phyloP scores from a whole-genome alignment of 2,797 vertebrate genomes.

The Sternarchorhynchus goeldii region DNA sequence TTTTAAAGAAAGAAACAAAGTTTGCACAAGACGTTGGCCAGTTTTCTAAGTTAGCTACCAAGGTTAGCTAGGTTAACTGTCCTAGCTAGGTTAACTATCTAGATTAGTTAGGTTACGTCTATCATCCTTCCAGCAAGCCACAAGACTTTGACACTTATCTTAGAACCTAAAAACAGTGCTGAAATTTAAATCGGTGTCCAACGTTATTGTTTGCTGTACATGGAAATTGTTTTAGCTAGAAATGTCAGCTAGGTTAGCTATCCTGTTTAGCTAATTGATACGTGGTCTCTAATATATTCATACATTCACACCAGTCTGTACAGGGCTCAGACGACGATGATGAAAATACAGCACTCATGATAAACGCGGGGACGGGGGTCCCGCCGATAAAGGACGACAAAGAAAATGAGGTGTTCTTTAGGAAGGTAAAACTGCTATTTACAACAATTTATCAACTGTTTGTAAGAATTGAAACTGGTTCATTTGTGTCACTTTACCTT shows the following conservation, averaged over 20 bases:
- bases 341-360: slow-evolving; percentile 69
- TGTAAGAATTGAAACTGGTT: background rate
- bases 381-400: slow-evolving; percentile 74
- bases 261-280: background rate
- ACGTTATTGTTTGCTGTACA: background rate
- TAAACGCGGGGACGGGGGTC: slow-evolving; percentile 62
- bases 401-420: slow-evolving; percentile 78
- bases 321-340: slow-evolving; percentile 75
- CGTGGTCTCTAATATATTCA: background rate
- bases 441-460: background rate
- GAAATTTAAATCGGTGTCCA: too few relatives aligned
- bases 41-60: too few relatives aligned
- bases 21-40: too few relatives aligned
- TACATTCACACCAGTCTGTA: slow-evolving; percentile 55
- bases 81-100: too few relatives aligned
- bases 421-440: slow-evolving; percentile 65
- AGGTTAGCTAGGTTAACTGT: too few relatives aligned
- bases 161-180: too few relatives aligned
- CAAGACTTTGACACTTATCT: too few relatives aligned
- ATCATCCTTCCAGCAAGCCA: too few relatives aligned
- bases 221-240: too few relatives aligned
- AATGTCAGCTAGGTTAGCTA: too few relatives aligned
- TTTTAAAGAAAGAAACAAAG: too few relatives aligned
- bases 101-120: too few relatives aligned
- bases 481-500: background rate